Evolutionary conservation across 2,888 invertebrate genomes (phyloP).

Genomic region (Oligia fasciuncula): DNA sequence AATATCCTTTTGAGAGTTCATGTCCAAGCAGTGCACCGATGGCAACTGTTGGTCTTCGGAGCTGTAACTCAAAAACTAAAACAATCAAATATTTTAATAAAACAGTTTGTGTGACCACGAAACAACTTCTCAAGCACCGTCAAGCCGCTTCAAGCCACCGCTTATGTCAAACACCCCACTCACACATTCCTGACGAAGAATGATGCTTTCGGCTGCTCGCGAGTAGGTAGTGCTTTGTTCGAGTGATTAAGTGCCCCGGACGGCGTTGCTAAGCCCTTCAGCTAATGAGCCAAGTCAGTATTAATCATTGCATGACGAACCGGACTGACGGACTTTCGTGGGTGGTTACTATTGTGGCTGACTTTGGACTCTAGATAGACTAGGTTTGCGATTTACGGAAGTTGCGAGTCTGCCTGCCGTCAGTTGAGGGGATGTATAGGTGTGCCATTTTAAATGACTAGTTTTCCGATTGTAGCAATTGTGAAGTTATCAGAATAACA

Average conservation of each 20-base stretch:
- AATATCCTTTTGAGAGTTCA: background rate
- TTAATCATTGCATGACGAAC: slow-evolving; percentile 88
- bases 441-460: background rate
- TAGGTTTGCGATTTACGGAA: slow-evolving; percentile 38
- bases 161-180: slow-evolving; percentile 70
- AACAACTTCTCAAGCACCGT: slow-evolving; percentile 20
- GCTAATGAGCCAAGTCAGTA: slow-evolving; percentile 89
- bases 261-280: slow-evolving; percentile 88
- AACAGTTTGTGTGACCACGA: background rate
- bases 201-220: slow-evolving; percentile 89
- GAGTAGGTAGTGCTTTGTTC: slow-evolving; percentile 90
- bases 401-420: background rate
- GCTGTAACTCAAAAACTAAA: background rate
- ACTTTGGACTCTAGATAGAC: slow-evolving; percentile 69
- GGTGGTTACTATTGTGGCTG: slow-evolving; percentile 78
- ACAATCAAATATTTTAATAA: background rate
- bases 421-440: background rate
- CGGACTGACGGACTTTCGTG: slow-evolving; percentile 83
- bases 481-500: background rate
- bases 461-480: background rate
- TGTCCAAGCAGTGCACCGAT: too few species aligned
- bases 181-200: slow-evolving; percentile 89
- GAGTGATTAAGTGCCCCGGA: slow-evolving; percentile 88
- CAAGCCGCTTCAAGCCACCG: slow-evolving; percentile 44
- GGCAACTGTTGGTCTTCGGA: background rate